Evolutionary conservation across 1,140 invertebrate species (phyloP).

Genomic region (Drosophila murphyi): DNA sequence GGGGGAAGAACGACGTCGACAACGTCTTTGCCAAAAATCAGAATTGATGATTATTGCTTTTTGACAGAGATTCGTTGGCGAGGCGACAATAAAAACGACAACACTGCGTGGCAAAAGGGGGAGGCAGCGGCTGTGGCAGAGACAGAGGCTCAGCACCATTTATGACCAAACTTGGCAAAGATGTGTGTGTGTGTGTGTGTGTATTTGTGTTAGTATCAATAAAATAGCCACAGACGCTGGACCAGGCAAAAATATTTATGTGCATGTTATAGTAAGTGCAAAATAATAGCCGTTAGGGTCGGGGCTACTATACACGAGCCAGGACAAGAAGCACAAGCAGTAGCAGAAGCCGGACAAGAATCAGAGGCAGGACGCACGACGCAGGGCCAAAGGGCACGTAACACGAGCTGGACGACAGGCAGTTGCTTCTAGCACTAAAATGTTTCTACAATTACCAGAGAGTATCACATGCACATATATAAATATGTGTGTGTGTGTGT

Average conservation of each 20-base stretch:
- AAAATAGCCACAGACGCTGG: slow-evolving; percentile 74
- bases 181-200: slow-evolving; percentile 32
- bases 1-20: slow-evolving; percentile 5
- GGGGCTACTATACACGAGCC: slow-evolving; percentile 20
- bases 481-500: slow-evolving; percentile 4
- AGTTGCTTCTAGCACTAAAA: slow-evolving; percentile 56
- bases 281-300: slow-evolving; percentile 77
- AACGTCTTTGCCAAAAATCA: slow-evolving; percentile 68
- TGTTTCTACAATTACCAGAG: slow-evolving; percentile 77
- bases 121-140: not conserved
- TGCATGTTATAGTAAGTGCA: slow-evolving; percentile 84
- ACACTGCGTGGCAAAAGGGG: not conserved
- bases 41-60: slow-evolving; percentile 84
- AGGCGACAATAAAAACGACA: slow-evolving; percentile 76
- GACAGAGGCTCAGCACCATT: slow-evolving; percentile 53
- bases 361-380: not conserved
- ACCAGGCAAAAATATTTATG: slow-evolving; percentile 80
- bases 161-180: slow-evolving; percentile 41
- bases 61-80: slow-evolving; percentile 77
- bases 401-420: slow-evolving; percentile 40
- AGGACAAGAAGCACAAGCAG: not conserved
- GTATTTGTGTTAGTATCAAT: slow-evolving; percentile 78
- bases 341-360: slow-evolving; percentile 1
- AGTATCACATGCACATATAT: slow-evolving; percentile 48
- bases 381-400: slow-evolving; percentile 45